Evolutionary conservation across 2,797 vertebrate genomes (phyloP).

Genomic region (Miichthys miiuy): DNA sequence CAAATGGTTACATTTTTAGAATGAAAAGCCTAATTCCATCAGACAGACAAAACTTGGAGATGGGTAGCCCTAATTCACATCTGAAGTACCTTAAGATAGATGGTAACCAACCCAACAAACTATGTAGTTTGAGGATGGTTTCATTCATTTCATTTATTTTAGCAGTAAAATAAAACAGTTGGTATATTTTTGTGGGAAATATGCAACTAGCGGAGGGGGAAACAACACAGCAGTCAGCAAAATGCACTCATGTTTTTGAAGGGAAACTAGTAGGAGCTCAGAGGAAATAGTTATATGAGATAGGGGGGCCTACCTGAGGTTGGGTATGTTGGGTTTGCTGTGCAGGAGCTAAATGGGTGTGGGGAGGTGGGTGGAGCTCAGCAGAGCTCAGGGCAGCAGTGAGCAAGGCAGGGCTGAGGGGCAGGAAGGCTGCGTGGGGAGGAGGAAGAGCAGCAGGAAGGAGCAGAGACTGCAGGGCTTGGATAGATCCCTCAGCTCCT

Average conservation of each 20-base stretch:
- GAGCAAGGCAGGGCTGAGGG: conserved; percentile 90
- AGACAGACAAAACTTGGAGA: no score
- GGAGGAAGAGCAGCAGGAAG: conserved; percentile 82
- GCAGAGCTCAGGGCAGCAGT: conserved; percentile 88
- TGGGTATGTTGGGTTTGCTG: conserved; percentile 77
- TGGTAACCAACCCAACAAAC: conserved; percentile 1
- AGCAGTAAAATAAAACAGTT: neutral
- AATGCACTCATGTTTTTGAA: conserved; percentile 27
- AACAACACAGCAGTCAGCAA: conserved; percentile 40
- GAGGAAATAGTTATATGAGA: conserved; percentile 40
- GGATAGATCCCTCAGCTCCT: conserved; percentile 78
- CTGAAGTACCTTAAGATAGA: neutral
- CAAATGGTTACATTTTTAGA: neutral
- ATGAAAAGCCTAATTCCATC: neutral
- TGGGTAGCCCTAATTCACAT: neutral
- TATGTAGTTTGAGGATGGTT: neutral
- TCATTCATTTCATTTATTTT: neutral
- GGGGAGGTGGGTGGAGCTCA: conserved; percentile 81
- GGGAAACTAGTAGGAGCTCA: conserved; percentile 25
- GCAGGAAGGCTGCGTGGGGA: conserved; percentile 86
- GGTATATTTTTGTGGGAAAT: neutral
- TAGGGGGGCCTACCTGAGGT: conserved; percentile 80
- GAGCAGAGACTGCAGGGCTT: conserved; percentile 82
- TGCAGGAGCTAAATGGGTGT: conserved; percentile 85
- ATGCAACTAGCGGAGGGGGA: conserved; percentile 5